A percentile compares a stretch with the other conserved stretches of the same genome.
These are phyloP conservation scores for Cheumatopsyche charites DNA, from an alignment of 1,140 invertebrate genomes.

Conservation along the genomic window DNA sequence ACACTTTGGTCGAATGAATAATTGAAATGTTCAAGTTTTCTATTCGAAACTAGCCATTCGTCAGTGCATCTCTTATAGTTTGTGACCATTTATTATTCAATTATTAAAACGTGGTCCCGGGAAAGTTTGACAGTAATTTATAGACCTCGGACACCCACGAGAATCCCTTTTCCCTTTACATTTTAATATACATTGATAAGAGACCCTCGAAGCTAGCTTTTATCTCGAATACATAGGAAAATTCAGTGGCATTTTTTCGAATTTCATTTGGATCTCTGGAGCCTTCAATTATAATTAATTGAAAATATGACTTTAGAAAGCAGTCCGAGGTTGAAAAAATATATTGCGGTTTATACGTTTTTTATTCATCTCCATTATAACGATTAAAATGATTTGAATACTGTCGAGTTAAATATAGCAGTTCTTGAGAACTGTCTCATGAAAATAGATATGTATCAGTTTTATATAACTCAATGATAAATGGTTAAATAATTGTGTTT, in stretches of 20 bases:
- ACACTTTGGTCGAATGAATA: too few species aligned
- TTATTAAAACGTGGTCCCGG: not conserved
- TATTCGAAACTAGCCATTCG: too few species aligned
- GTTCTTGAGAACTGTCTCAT: too few species aligned
- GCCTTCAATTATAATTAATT: not conserved
- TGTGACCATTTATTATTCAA: constrained; percentile 1
- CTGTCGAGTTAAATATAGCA: too few species aligned
- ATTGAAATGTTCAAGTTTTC: too few species aligned
- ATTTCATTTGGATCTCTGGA: not conserved
- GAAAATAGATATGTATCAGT: not conserved
- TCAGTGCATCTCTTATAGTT: not conserved
- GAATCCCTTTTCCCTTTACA: constrained; percentile 6
- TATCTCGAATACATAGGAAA: too few species aligned
- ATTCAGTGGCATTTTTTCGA: too few species aligned
- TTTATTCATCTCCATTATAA: not conserved
- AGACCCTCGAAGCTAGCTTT: not conserved
- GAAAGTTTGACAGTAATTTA: constrained; percentile 25
- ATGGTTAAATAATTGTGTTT: too few species aligned
- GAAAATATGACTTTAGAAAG: not conserved
- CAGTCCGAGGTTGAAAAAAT: too few species aligned
- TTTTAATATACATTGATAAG: not conserved
- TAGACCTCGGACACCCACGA: not conserved
- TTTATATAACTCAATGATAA: not conserved
- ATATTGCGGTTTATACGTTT: too few species aligned
- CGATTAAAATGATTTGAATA: not conserved